phyloP scores from a whole-genome alignment of 2,888 invertebrate genomes.

The Drosophila buzzatii region DNA sequence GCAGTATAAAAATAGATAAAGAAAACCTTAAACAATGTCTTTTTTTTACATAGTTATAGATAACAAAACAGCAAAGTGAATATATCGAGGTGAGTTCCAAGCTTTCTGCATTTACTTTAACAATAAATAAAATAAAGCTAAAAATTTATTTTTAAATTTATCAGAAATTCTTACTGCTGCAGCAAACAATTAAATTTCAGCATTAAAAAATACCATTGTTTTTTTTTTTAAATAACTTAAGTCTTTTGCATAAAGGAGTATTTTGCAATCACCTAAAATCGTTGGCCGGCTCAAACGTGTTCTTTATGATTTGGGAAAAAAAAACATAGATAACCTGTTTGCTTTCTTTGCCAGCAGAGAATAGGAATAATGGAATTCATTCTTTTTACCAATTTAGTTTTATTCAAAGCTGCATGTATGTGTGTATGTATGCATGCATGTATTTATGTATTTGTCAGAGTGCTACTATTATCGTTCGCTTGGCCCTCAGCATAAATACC shows the following conservation, averaged over 20 bases:
- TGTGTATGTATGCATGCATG: too few relatives aligned
- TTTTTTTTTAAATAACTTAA: background rate
- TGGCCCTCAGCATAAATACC: too few relatives aligned
- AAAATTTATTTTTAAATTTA: background rate
- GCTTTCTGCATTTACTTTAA: background rate
- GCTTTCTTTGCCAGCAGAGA: background rate
- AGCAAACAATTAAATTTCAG: background rate
- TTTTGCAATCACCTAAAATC: background rate
- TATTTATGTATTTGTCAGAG: too few relatives aligned
- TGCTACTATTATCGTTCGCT: too few relatives aligned
- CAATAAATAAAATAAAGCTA: too few relatives aligned
- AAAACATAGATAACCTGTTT: background rate
- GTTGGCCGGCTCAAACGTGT: background rate
- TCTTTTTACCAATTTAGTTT: background rate
- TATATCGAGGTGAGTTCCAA: background rate
- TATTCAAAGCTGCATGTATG: background rate
- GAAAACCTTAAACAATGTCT: background rate
- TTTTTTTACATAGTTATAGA: constrained; percentile 14
- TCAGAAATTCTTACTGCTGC: background rate
- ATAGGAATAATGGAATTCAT: too few relatives aligned
- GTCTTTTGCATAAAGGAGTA: background rate
- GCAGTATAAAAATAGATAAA: background rate
- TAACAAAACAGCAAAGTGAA: constrained; percentile 3
- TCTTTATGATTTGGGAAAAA: background rate
- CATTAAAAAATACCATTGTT: background rate